A percentile compares a stretch with the other conserved stretches of the same genome.
phyloP scores from a whole-genome alignment of 2,113 vertebrate species.

The Lepidothrix coronata region DNA sequence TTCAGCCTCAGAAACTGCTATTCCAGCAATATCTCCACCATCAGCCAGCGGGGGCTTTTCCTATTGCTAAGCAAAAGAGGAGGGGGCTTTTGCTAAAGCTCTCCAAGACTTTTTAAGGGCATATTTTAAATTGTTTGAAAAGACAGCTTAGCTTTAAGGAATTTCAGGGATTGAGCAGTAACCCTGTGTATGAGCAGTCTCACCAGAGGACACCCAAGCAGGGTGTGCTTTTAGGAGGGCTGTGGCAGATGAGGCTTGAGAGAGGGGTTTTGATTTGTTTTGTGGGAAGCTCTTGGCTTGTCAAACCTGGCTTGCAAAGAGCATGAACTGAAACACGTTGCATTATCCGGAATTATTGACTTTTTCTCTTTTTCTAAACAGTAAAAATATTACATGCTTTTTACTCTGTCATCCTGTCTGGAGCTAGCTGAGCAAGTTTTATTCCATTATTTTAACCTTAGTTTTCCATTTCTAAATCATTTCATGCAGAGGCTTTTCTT shows the following conservation, averaged over 20 bases:
- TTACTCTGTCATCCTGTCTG: not conserved
- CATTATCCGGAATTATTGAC: not conserved
- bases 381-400: conserved; percentile 12
- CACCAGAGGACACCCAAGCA: not conserved
- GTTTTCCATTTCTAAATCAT: conserved; percentile 38
- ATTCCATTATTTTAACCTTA: conserved; percentile 52
- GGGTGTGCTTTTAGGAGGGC: not conserved
- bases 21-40: not conserved
- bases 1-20: not conserved
- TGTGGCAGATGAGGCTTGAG: not conserved
- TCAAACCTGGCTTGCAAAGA: not conserved
- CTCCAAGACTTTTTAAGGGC: not conserved
- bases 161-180: not conserved
- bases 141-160: not conserved
- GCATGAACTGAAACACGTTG: not conserved
- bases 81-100: not conserved
- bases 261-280: not conserved
- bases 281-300: not conserved
- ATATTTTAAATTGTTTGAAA: not conserved
- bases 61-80: not conserved
- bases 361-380: not conserved
- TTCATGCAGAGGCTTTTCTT: not conserved
- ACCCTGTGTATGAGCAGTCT: not conserved
- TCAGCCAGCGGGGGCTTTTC: not conserved
- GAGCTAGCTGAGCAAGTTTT: conserved; percentile 19